These are phyloP conservation scores for Tachina grossa DNA, from an alignment of 2,888 invertebrate genomes.

Conservation along the genomic window DNA sequence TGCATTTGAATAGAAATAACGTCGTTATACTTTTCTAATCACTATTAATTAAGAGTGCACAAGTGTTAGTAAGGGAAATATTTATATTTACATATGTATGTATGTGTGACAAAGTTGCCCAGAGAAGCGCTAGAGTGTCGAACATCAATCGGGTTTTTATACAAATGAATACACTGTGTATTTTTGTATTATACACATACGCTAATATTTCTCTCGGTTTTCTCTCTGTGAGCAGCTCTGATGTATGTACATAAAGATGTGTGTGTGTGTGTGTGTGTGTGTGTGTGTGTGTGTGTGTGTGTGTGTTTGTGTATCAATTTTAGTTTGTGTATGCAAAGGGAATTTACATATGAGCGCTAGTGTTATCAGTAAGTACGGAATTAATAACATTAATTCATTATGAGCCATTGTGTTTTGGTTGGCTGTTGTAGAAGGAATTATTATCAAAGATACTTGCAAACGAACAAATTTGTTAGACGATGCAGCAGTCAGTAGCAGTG, in stretches of 20 bases:
- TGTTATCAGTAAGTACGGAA: constrained; percentile 45
- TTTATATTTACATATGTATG: background rate
- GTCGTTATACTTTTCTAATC: constrained; percentile 30
- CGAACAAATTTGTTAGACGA: background rate
- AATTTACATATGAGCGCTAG: constrained; percentile 4
- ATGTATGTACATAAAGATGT: background rate
- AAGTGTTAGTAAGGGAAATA: background rate
- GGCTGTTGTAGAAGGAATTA: constrained; percentile 18
- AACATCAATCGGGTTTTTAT: no score
- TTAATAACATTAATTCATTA: constrained; percentile 69
- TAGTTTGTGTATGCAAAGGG: constrained; percentile 43
- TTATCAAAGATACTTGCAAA: background rate
- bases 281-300: background rate
- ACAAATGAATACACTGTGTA: no score
- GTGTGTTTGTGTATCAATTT: constrained; percentile 13
- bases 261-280: no score
- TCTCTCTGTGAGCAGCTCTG: no score
- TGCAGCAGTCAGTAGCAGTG: background rate
- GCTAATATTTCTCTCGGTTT: no score
- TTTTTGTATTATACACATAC: no score
- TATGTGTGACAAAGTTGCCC: no score
- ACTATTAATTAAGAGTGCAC: constrained; percentile 5
- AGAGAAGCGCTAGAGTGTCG: no score
- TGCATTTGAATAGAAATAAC: constrained; percentile 10
- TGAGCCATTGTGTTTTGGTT: constrained; percentile 49